These are phyloP conservation scores for Glaucopsyche alexis DNA, from an alignment of 2,888 invertebrate species.

Conservation along the genomic window DNA sequence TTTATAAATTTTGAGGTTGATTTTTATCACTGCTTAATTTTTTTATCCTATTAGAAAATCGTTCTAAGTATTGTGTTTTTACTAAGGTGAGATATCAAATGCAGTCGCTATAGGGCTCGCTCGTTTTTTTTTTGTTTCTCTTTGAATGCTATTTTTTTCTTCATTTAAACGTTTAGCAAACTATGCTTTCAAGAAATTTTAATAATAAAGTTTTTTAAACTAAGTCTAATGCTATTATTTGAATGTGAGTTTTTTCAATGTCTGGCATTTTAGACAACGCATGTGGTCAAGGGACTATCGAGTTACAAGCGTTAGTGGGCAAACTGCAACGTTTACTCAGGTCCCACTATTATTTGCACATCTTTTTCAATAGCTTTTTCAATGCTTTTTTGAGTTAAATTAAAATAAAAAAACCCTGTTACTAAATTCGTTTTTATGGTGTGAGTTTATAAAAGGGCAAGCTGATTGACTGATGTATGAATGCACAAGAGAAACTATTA, in stretches of 20 bases:
- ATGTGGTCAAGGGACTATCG: slow-evolving; percentile 50
- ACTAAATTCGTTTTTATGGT: no score
- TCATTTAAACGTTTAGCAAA: no score
- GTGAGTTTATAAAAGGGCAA: no score
- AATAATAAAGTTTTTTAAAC: background rate
- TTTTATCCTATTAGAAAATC: no score
- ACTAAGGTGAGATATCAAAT: no score
- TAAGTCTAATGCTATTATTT: background rate
- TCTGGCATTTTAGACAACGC: slow-evolving; percentile 37
- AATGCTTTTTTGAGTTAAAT: slow-evolving; percentile 1
- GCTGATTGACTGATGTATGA: no score
- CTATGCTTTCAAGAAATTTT: slow-evolving; percentile 33
- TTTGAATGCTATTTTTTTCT: no score
- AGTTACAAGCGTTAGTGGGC: slow-evolving; percentile 73
- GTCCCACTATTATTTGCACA: slow-evolving; percentile 37
- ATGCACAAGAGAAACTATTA: no score
- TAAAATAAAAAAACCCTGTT: background rate
- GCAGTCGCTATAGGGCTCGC: no score
- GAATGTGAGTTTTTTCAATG: slow-evolving; percentile 20
- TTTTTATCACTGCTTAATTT: no score
- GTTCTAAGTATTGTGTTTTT: no score
- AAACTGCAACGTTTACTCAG: slow-evolving; percentile 73
- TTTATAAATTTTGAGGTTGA: no score
- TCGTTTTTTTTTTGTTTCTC: slow-evolving; percentile 42
- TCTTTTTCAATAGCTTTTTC: slow-evolving; percentile 21